These are phyloP conservation scores for Cisticola juncidis DNA, from an alignment of 2,113 vertebrate genomes.

Conservation along the genomic window DNA sequence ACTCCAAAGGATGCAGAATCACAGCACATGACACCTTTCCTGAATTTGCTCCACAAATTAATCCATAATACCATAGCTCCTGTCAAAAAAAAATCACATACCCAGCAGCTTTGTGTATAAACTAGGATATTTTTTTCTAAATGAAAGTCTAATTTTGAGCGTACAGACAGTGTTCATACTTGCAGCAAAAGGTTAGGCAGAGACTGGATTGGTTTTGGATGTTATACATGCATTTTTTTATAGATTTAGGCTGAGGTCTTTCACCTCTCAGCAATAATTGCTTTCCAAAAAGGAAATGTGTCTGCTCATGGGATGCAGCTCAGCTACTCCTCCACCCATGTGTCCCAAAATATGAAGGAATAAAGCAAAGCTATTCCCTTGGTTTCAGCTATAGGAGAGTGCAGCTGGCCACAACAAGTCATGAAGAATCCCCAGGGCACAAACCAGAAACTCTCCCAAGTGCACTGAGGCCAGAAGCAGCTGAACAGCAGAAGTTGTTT, in stretches of 20 bases:
- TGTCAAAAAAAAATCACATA: background rate
- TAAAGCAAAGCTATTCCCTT: background rate
- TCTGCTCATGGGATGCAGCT: background rate
- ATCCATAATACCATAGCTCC: background rate
- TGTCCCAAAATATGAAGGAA: background rate
- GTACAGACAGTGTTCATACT: background rate
- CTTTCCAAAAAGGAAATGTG: background rate
- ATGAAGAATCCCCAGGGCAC: background rate
- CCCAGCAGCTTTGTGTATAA: background rate
- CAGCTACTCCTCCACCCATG: background rate
- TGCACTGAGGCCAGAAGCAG: background rate
- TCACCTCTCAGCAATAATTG: background rate
- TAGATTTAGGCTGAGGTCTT: background rate
- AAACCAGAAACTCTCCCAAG: background rate
- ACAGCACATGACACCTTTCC: background rate
- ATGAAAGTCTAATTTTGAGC: background rate
- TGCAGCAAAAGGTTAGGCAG: background rate
- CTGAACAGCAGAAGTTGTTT: background rate
- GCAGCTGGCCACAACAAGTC: background rate
- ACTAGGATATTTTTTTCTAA: background rate
- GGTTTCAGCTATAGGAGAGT: background rate
- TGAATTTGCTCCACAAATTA: background rate
- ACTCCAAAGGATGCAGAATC: background rate
- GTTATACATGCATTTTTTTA: background rate
- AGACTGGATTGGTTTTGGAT: background rate